Conservation (phyloP, 1,140 invertebrate genomes). For the Pseudoatta argentina region DNA sequence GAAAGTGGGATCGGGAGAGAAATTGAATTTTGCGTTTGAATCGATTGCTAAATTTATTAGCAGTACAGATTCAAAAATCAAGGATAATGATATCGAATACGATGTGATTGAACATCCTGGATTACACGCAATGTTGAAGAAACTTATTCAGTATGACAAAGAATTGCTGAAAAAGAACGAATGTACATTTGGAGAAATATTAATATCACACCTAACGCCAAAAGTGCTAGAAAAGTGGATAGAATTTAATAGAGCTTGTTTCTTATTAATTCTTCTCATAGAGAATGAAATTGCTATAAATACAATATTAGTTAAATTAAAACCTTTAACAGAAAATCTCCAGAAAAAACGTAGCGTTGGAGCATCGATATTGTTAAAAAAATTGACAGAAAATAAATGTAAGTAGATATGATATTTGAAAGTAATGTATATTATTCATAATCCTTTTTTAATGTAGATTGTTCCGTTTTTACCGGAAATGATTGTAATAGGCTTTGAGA, state of each 20-base stretch:
- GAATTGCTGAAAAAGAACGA: slow-evolving; percentile 78
- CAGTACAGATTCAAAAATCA: slow-evolving; percentile 82
- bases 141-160: slow-evolving; percentile 90
- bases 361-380: slow-evolving; percentile 87
- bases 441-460: neutral
- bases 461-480: neutral
- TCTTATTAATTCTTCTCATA: slow-evolving; percentile 87
- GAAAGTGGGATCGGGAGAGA: slow-evolving; percentile 86
- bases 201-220: slow-evolving; percentile 83
- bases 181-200: slow-evolving; percentile 84
- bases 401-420: neutral
- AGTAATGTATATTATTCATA: neutral
- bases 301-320: slow-evolving; percentile 67
- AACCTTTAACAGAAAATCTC: slow-evolving; percentile 74
- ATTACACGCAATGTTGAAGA: slow-evolving; percentile 93
- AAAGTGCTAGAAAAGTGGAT: slow-evolving; percentile 87
- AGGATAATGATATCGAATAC: slow-evolving; percentile 84
- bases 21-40: slow-evolving; percentile 82
- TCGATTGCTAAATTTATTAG: slow-evolving; percentile 85
- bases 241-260: slow-evolving; percentile 88
- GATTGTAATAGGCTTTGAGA: neutral
- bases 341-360: slow-evolving; percentile 83
- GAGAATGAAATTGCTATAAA: slow-evolving; percentile 82
- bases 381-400: slow-evolving; percentile 70
- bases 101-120: slow-evolving; percentile 92